Conservation (phyloP, 2,888 invertebrate genomes). For the Chromoteleia sp. region DNA sequence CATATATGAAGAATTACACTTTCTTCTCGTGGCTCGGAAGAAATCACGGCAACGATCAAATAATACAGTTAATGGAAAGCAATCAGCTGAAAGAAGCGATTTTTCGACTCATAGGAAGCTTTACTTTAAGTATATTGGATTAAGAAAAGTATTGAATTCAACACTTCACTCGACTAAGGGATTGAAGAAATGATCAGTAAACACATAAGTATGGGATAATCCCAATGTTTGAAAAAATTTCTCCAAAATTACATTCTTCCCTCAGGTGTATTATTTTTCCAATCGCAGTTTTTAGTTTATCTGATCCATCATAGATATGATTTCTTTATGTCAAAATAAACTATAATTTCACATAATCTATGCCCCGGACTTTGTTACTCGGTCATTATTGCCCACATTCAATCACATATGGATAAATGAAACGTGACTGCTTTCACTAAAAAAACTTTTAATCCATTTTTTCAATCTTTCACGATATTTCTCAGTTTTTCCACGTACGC, state of each 20-base stretch:
- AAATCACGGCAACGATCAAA: slow-evolving; percentile 47
- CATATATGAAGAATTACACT: neutral
- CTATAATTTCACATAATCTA: neutral
- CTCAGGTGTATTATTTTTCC: no score
- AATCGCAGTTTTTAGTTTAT: no score
- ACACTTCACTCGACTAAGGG: slow-evolving; percentile 52
- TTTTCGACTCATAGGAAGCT: slow-evolving; percentile 64
- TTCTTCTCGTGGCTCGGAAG: slow-evolving; percentile 2
- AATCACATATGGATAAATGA: slow-evolving; percentile 39
- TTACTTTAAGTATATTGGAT: slow-evolving; percentile 66
- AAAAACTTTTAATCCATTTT: slow-evolving; percentile 45
- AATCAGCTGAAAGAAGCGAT: slow-evolving; percentile 66
- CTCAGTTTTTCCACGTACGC: slow-evolving; percentile 53
- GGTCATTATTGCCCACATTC: slow-evolving; percentile 25
- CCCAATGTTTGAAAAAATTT: no score
- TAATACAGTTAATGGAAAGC: slow-evolving; percentile 65
- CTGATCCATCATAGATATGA: no score
- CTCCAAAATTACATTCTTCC: no score
- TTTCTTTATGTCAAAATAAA: no score
- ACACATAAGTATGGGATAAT: slow-evolving; percentile 23
- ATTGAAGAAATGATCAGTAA: slow-evolving; percentile 55
- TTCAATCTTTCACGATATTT: slow-evolving; percentile 43
- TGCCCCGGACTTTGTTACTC: slow-evolving; percentile 4
- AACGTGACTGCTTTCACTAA: slow-evolving; percentile 45
- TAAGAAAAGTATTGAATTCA: slow-evolving; percentile 65